Evolutionary conservation across 1,140 invertebrate genomes (phyloP), one percentile per base, ranked within the genome.

Genomic region (Goniozus legneri): DNA sequence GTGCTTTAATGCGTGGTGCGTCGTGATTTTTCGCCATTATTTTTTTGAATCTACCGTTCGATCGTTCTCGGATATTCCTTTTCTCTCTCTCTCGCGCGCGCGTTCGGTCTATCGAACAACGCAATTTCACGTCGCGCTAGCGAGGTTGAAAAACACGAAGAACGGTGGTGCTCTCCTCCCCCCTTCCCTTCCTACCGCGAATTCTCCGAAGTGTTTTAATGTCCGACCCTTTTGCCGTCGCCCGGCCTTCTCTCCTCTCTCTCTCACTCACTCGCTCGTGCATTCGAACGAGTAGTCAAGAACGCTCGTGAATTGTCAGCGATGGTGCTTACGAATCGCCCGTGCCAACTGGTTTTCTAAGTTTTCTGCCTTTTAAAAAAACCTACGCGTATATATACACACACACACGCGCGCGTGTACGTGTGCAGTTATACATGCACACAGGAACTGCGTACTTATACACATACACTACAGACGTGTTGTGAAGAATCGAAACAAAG

Each of bases 121-220:
- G n/a, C n/a, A n/a, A n/a, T n/a, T n/a, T n/a, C n/a, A n/a, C n/a
- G n/a, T n/a, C n/a, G n/a, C n/a, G n/a, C n/a, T n/a, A n/a, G n/a
- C n/a, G n/a, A n/a, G n/a, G n/a, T n/a, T n/a, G n/a, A n/a, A n/a
- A n/a, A 27, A 27, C 24, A 27, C 24, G 24, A 27, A 27, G 24
- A 27, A 27, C 12, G 12, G 13, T 13, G 8, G 7, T 20, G 35
- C 22, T 8, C 12, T 20, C n/a, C 20, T 12, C 10, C 3, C 3
- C 16, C 13, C 15, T 27, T 35, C 27, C 27, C n/a, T n/a, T n/a
- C n/a, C n/a, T n/a, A 13, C 16, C 30, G 16, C 48, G 56, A 52
- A 41, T 58, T 52, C 56, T 49, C 24, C 56, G 38, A 50, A 47
- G 51, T 50, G 49, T 27, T 49, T 52, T 47, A 36, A 52, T 45